Percentiles rank a stretch among this genome's conserved stretches.
phyloP scores from a whole-genome alignment of 2,888 invertebrate species.

The Diloba caeruleocephala region DNA sequence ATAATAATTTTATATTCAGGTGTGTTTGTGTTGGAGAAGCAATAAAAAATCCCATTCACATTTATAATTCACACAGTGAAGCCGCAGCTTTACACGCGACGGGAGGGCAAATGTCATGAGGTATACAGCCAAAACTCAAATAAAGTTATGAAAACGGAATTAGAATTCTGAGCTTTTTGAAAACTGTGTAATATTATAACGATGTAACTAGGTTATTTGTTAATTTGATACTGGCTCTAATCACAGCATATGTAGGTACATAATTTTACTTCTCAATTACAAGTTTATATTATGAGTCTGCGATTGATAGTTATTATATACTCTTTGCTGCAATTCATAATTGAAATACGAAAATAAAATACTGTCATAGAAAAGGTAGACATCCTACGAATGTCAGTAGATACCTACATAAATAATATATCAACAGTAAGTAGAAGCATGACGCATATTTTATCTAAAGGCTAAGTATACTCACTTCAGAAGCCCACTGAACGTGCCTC shows the following conservation, averaged over 20 bases:
- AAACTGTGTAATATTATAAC: too few relatives aligned
- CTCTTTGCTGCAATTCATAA: too few relatives aligned
- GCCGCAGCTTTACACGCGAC: conserved; percentile 46
- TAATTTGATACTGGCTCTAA: too few relatives aligned
- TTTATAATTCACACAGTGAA: conserved; percentile 50
- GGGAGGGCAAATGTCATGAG: conserved; percentile 52
- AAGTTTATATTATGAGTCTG: too few relatives aligned
- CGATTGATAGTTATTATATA: too few relatives aligned
- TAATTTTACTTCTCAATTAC: too few relatives aligned
- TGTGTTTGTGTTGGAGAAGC: conserved; percentile 24
- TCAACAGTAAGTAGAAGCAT: conserved; percentile 1
- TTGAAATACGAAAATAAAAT: neutral
- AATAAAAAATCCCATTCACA: conserved; percentile 49
- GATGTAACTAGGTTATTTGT: too few relatives aligned
- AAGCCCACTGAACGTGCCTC: conserved; percentile 84
- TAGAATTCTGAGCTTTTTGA: too few relatives aligned
- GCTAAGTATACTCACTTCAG: conserved; percentile 75
- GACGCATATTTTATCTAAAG: conserved; percentile 11
- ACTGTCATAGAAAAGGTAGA: neutral
- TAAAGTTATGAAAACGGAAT: conserved; percentile 14
- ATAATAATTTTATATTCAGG: conserved; percentile 15
- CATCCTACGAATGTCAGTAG: neutral
- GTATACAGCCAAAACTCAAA: conserved; percentile 33
- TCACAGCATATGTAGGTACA: too few relatives aligned
- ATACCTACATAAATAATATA: neutral